Conservation (phyloP, 2,113 vertebrate species). For the Turnix velox region DNA sequence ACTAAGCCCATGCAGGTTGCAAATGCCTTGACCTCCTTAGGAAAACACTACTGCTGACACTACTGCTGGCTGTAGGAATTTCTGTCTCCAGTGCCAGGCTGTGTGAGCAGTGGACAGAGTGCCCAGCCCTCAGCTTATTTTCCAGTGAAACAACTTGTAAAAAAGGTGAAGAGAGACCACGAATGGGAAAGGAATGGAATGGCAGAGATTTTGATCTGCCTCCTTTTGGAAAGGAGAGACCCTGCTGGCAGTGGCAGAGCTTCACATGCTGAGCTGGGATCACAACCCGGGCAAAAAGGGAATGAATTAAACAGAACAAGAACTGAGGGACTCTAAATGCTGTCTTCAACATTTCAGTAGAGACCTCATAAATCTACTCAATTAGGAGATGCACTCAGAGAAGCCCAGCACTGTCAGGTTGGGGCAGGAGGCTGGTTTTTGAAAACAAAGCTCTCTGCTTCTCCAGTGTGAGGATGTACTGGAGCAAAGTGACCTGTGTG, state of each 20-base stretch:
- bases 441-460: neutral
- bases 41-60: neutral
- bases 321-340: constrained; percentile 58
- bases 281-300: neutral
- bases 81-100: neutral
- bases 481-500: neutral
- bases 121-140: neutral
- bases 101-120: neutral
- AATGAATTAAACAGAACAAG: constrained; percentile 60
- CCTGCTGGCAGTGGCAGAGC: constrained; percentile 46
- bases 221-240: constrained; percentile 52
- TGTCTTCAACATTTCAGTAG: constrained; percentile 50
- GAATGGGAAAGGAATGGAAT: neutral
- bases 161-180: neutral
- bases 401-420: neutral
- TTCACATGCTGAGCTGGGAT: constrained; percentile 59
- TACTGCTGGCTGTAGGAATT: neutral
- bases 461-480: neutral
- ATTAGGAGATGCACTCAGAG: constrained; percentile 48
- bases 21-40: neutral
- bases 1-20: neutral
- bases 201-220: neutral
- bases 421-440: neutral
- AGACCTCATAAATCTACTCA: constrained; percentile 58
- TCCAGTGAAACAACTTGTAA: neutral